Percentiles rank a stretch among this genome's conserved stretches.
phyloP scores from a whole-genome alignment of 1,140 invertebrate species.

The Lutraria rhynchaena region DNA sequence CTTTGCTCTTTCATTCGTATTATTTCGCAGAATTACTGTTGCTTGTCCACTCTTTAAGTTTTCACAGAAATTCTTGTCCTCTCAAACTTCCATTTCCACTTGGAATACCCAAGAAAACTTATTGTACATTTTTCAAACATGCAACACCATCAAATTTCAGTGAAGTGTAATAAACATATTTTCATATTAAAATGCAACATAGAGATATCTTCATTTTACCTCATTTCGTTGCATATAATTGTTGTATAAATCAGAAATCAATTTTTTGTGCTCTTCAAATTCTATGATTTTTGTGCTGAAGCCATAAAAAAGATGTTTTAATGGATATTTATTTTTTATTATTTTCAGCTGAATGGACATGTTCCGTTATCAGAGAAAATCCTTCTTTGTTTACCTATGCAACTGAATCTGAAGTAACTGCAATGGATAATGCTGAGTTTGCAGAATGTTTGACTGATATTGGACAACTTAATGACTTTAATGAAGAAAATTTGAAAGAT shows the following conservation, averaged over 20 bases:
- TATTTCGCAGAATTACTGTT: no score
- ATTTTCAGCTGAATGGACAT: slow-evolving; percentile 35
- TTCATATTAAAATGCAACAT: neutral
- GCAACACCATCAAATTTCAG: neutral
- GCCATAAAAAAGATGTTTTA: neutral
- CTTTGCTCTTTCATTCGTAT: no score
- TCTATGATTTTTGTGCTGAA: neutral
- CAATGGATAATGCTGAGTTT: slow-evolving; percentile 28
- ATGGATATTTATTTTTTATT: neutral
- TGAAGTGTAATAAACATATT: neutral
- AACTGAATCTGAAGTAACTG: neutral
- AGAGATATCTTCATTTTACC: no score
- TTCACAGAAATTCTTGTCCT: no score
- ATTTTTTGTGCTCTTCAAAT: neutral
- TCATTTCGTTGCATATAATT: no score
- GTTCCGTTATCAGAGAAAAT: neutral
- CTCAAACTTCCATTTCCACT: no score
- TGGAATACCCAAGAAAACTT: no score
- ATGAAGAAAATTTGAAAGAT: neutral
- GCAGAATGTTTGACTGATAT: slow-evolving; percentile 9
- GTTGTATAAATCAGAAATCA: neutral
- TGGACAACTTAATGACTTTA: neutral
- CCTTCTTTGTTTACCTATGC: neutral
- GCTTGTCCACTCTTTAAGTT: no score
- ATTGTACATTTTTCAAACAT: no score